Evolutionary conservation across 1,140 invertebrate species (phyloP).

Genomic region (Magallana ariakensis): DNA sequence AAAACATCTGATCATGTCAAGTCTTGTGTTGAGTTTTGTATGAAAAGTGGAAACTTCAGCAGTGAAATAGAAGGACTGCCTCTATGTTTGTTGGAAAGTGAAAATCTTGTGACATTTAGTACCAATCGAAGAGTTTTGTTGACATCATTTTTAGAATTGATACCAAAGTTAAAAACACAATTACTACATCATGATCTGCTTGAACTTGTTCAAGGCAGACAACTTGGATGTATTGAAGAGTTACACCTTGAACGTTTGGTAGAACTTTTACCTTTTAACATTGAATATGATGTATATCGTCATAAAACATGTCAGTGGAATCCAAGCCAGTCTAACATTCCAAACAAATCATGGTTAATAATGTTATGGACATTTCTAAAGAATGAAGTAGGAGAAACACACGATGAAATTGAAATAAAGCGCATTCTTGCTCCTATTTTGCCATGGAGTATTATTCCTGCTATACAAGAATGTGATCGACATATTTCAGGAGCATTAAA

Average conservation of each 20-base stretch:
- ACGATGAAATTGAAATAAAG: not conserved
- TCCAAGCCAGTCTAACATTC: not conserved
- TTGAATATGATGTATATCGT: not conserved
- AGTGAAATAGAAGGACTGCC: constrained; percentile 3
- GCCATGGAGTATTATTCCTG: constrained; percentile 1
- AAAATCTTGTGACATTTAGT: not conserved
- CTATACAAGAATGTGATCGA: no score
- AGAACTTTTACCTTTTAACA: not conserved
- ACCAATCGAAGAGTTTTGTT: not conserved
- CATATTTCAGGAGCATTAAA: no score
- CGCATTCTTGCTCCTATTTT: not conserved
- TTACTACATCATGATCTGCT: not conserved
- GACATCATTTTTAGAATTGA: not conserved
- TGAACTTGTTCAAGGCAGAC: not conserved
- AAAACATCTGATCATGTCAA: not conserved
- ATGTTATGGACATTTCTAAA: not conserved
- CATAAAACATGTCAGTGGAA: not conserved
- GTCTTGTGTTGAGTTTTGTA: not conserved
- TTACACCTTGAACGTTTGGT: not conserved
- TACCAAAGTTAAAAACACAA: not conserved
- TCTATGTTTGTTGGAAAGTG: not conserved
- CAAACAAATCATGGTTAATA: not conserved
- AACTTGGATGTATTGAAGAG: not conserved
- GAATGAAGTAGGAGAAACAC: not conserved
- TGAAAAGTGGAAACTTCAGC: not conserved